Conservation (phyloP, 2,888 invertebrate species). For the Thalpophila matura region DNA sequence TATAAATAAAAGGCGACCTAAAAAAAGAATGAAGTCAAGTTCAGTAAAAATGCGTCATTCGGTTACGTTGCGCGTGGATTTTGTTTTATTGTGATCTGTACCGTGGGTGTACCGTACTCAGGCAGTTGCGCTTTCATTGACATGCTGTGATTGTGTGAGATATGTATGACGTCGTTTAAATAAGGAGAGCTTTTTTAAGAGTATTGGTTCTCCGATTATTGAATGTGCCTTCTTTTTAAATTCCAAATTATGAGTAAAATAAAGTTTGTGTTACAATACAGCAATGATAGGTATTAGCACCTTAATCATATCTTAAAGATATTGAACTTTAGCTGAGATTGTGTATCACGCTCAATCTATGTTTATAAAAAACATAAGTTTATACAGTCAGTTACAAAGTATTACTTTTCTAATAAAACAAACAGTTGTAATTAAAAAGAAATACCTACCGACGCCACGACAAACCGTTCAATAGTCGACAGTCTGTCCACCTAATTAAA, state of each 20-base stretch:
- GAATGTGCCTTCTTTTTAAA: background rate
- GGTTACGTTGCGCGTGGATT: conserved; percentile 50
- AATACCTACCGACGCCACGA: background rate
- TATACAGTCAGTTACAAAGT: too few species aligned
- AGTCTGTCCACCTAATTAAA: conserved; percentile 5
- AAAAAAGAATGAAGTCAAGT: conserved; percentile 82
- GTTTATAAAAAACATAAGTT: too few species aligned
- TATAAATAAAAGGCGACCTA: conserved; percentile 67
- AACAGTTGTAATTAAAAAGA: background rate
- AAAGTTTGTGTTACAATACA: too few species aligned
- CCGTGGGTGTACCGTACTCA: conserved; percentile 31
- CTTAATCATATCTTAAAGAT: too few species aligned
- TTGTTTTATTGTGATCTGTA: conserved; percentile 47
- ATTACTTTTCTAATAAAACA: too few species aligned
- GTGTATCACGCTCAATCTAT: too few species aligned
- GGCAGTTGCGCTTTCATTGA: conserved; percentile 45
- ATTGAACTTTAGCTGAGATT: too few species aligned
- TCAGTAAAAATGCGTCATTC: conserved; percentile 73
- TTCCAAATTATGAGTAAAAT: too few species aligned
- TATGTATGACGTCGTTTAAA: conserved; percentile 11
- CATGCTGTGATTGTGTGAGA: conserved; percentile 17
- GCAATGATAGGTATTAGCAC: too few species aligned
- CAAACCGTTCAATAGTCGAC: conserved; percentile 15
- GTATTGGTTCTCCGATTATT: background rate
- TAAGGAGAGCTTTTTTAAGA: background rate